Evolutionary conservation across 1,140 invertebrate species (phyloP).

Genomic region (Zaprionus vittiger): DNA sequence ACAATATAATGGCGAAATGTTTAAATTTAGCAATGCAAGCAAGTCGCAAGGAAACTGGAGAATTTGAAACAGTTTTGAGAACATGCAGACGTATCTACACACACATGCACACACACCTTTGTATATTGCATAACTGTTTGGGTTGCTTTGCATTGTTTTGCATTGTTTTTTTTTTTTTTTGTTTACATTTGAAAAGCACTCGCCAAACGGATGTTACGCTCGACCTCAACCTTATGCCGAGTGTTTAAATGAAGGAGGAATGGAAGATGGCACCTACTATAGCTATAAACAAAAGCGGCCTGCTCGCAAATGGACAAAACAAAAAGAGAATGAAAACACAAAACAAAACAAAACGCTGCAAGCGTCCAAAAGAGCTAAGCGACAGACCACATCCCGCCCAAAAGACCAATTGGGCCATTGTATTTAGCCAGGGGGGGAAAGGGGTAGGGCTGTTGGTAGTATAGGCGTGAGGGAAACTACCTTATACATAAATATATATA

Average conservation of each 20-base stretch:
- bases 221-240: constrained; percentile 74
- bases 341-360: constrained; percentile 29
- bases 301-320: constrained; percentile 14
- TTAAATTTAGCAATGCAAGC: constrained; percentile 61
- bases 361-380: constrained; percentile 24
- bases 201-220: constrained; percentile 74
- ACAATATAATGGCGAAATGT: constrained; percentile 74
- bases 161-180: constrained; percentile 72
- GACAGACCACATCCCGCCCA: constrained; percentile 2
- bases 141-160: constrained; percentile 68
- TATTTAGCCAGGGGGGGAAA: background rate
- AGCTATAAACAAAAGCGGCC: constrained; percentile 32
- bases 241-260: constrained; percentile 2
- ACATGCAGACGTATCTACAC: constrained; percentile 8
- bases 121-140: constrained; percentile 19
- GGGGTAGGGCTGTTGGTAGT: background rate
- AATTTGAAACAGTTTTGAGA: constrained; percentile 38
- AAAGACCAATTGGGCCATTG: constrained; percentile 43
- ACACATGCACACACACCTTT: background rate
- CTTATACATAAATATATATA: background rate
- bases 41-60: constrained; percentile 22
- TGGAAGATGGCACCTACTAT: background rate
- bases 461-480: background rate
- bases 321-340: constrained; percentile 1
- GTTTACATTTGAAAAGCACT: constrained; percentile 81